These are phyloP conservation scores for Macroramphosus scolopax DNA, from an alignment of 2,797 vertebrate species.

Conservation along the genomic window DNA sequence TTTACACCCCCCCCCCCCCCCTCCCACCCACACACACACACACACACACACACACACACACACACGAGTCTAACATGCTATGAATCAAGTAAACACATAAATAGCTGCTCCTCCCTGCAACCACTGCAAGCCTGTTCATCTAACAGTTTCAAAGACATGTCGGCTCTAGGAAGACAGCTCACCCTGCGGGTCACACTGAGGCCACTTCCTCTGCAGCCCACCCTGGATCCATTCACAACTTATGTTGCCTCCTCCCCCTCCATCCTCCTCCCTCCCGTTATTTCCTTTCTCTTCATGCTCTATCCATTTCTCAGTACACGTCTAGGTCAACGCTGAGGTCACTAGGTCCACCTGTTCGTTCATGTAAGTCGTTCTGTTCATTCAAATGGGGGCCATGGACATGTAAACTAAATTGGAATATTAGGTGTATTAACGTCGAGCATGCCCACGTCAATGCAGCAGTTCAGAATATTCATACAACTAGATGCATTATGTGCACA, in stretches of 20 bases:
- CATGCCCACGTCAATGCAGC: too few species aligned
- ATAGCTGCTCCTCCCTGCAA: slow-evolving; percentile 53
- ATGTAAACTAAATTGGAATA: neutral
- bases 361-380: slow-evolving; percentile 2
- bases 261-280: slow-evolving; percentile 37
- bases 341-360: slow-evolving; percentile 11
- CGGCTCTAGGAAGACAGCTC: slow-evolving; percentile 46
- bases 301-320: slow-evolving; percentile 27
- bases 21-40: slow-evolving; percentile 23
- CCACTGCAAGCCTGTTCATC: slow-evolving; percentile 45
- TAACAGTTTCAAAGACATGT: slow-evolving; percentile 64
- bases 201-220: slow-evolving; percentile 68
- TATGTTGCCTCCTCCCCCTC: slow-evolving; percentile 30
- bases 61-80: slow-evolving; percentile 36
- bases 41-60: slow-evolving; percentile 20
- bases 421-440: too few species aligned
- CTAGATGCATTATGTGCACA: neutral
- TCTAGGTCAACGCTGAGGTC: slow-evolving; percentile 21
- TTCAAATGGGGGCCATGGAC: slow-evolving; percentile 2
- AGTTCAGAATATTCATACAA: too few species aligned
- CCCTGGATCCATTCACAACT: slow-evolving; percentile 36
- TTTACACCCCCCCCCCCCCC: too few species aligned
- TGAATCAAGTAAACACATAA: slow-evolving; percentile 61
- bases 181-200: slow-evolving; percentile 55
- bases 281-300: slow-evolving; percentile 46